phyloP scores from a whole-genome alignment of 2,113 vertebrate genomes.

The Sphaerodactylus townsendi region DNA sequence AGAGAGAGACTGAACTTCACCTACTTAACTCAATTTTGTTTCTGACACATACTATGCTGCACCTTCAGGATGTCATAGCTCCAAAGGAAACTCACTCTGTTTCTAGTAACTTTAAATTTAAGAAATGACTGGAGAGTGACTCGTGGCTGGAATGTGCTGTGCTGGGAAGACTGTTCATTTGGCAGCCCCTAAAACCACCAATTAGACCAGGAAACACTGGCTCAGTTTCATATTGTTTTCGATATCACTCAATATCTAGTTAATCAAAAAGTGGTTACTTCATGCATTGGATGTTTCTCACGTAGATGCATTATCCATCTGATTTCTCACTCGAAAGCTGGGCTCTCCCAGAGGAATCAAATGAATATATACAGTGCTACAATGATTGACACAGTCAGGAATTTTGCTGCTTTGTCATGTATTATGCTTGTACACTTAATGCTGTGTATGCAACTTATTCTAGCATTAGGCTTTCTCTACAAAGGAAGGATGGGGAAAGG shows the following conservation, averaged over 20 bases:
- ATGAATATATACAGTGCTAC: constrained; percentile 35
- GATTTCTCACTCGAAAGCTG: constrained; percentile 45
- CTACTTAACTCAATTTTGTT: constrained; percentile 35
- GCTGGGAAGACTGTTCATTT: constrained; percentile 22
- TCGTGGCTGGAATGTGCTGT: constrained; percentile 17
- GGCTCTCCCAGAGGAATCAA: constrained; percentile 47
- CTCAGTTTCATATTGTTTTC: constrained; percentile 30
- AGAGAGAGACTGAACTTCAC: neutral
- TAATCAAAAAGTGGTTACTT: constrained; percentile 39
- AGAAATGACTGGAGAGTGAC: constrained; percentile 31
- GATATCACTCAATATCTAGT: neutral
- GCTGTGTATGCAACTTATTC: constrained; percentile 31
- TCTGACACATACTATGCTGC: constrained; percentile 13
- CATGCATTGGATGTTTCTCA: constrained; percentile 28
- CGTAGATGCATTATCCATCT: constrained; percentile 35
- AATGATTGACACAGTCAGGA: constrained; percentile 47
- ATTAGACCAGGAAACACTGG: constrained; percentile 41
- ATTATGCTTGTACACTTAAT: constrained; percentile 41
- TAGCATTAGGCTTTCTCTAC: neutral
- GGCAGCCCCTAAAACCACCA: constrained; percentile 29
- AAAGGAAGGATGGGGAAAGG: rapidly evolving
- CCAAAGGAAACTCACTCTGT: neutral
- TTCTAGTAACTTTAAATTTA: constrained; percentile 29
- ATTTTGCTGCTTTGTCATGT: constrained; percentile 53
- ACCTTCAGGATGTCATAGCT: neutral